Percentiles rank a stretch among this genome's conserved stretches.
Conservation (phyloP, 2,888 invertebrate species). For the Chloroclysta siterata region DNA sequence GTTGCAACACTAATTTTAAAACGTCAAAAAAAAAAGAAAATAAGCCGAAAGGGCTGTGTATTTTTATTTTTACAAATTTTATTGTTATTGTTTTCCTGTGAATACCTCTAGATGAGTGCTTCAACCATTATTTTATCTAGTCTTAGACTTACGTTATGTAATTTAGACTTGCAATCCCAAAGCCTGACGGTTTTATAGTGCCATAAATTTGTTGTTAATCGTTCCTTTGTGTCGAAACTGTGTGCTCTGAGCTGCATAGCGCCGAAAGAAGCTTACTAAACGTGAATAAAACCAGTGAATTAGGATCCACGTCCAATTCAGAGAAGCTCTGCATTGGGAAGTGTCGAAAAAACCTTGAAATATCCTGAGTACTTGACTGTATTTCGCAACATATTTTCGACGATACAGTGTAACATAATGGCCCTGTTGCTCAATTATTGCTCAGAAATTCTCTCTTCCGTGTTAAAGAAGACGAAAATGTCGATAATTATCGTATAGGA, state of each 20-base stretch:
- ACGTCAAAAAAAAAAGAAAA: constrained; percentile 77
- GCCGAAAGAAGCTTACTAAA: constrained; percentile 44
- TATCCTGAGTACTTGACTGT: constrained; percentile 13
- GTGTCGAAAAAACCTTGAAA: constrained; percentile 37
- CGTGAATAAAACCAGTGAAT: constrained; percentile 34
- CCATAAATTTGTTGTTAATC: constrained; percentile 75
- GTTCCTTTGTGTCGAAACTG: constrained; percentile 73
- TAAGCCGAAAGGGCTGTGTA: constrained; percentile 71
- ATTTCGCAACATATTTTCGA: constrained; percentile 53
- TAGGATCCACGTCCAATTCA: constrained; percentile 38
- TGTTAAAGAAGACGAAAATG: constrained; percentile 48
- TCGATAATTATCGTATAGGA: constrained; percentile 58
- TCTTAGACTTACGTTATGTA: constrained; percentile 64
- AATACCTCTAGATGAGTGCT: constrained; percentile 58
- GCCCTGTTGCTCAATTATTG: constrained; percentile 55
- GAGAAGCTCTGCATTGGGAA: constrained; percentile 29
- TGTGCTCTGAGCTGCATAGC: constrained; percentile 54
- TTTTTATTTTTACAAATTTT: constrained; percentile 72
- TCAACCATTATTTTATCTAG: constrained; percentile 74
- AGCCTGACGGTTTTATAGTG: constrained; percentile 71
- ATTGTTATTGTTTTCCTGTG: constrained; percentile 74
- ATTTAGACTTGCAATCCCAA: constrained; percentile 62
- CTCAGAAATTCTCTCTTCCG: constrained; percentile 48
- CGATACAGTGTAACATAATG: constrained; percentile 52
- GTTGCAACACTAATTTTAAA: constrained; percentile 79